phyloP scores from a whole-genome alignment of 2,113 vertebrate species.

The Nothobranchius furzeri region DNA sequence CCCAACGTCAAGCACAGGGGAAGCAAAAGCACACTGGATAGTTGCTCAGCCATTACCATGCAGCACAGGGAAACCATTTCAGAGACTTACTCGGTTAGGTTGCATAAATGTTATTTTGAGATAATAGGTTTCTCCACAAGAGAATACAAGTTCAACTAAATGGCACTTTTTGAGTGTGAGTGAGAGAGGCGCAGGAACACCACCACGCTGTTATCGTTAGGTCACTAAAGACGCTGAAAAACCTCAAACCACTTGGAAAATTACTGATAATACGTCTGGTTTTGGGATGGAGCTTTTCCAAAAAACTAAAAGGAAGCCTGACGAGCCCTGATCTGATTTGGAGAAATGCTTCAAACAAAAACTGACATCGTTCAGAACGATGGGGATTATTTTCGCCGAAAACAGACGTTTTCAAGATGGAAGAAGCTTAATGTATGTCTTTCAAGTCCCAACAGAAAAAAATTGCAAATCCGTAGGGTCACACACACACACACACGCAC shows the following conservation, averaged over 20 bases:
- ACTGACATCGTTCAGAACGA: neutral
- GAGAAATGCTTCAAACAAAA: constrained; percentile 13
- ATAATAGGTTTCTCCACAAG: constrained; percentile 63
- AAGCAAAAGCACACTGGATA: constrained; percentile 59
- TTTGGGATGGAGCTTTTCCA: neutral
- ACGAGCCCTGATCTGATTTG: neutral
- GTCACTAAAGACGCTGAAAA: constrained; percentile 26
- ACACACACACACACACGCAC: neutral
- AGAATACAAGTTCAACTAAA: constrained; percentile 62
- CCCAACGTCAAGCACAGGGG: constrained; percentile 50
- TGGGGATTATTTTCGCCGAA: neutral
- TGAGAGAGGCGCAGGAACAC: constrained; percentile 58
- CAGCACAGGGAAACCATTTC: constrained; percentile 55
- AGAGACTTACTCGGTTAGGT: constrained; percentile 47
- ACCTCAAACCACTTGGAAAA: constrained; percentile 16
- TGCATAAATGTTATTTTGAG: constrained; percentile 63
- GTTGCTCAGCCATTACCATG: constrained; percentile 58
- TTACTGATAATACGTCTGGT: constrained; percentile 15
- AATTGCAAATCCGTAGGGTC: neutral
- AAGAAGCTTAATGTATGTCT: constrained; percentile 6
- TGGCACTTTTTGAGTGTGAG: constrained; percentile 73
- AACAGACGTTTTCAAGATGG: neutral
- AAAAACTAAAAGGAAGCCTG: neutral
- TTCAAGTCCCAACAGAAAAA: constrained; percentile 9
- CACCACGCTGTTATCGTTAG: constrained; percentile 32